Base-by-base conservation (phyloP, 1,140 invertebrate species). In the Phortica variegata region DNA sequence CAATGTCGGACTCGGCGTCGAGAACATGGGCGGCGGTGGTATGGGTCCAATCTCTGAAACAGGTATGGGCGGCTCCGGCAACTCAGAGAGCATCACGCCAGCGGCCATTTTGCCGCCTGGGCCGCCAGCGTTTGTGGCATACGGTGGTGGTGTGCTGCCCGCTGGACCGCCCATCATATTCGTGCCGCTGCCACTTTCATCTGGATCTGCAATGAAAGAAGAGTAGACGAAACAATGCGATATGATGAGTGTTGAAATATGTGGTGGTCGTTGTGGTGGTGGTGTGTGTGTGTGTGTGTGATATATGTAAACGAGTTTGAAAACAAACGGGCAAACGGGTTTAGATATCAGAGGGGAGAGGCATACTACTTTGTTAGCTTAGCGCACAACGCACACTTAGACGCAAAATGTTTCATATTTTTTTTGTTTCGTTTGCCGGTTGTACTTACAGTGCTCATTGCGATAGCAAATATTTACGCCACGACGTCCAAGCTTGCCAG, bases 11-110 rank as follows among this genome's bases (percentile, higher is more conserved):
- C 87, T 89, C 20, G 90, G 90, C 46, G 90, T 91, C 75, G 88
- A 91, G 81, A 95, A 95, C 92, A 95, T 95, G 45, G 91, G 92
- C 44, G 93, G 93, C 54, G 93, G 93, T 65, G 93, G 93, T 75
- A 95, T 95, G 34, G 91, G 92, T 26, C 93, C 92, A 74, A 95
- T 94, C 73, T 95, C 93, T 45, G 90, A 93, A 12, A 95, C 77
- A 9, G 90, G 89, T 62, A 94, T 93, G 52, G 91, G 91, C 39
- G 91, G 91, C 77, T 94, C 91, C 41, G 91, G 91, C 59, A 93
- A 80, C 69, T 92, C 89, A 47, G 88, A 90, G 54, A 92, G 81
- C 78, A 88, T 84, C 53, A 90, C 66, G 60, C 77, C 57, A 36
- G 58, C 54, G 41, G 58, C 58, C 51, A 61, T 41, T 18, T 75